Evolutionary conservation across 2,888 invertebrate genomes (phyloP).

Genomic region (Agriopis leucophaearia): DNA sequence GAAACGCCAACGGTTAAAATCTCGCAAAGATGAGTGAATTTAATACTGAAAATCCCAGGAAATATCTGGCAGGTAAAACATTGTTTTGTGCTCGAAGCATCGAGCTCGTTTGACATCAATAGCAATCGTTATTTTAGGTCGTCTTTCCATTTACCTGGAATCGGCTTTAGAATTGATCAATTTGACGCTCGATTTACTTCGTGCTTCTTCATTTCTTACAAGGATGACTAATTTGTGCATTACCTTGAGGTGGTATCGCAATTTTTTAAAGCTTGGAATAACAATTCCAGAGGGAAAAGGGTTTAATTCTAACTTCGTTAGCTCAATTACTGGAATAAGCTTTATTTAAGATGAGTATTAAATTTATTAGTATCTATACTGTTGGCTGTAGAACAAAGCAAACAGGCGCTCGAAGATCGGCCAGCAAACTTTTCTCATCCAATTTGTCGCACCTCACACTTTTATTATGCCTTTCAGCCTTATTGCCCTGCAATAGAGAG

Average conservation of each 20-base stretch:
- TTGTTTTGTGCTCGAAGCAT: slow-evolving; percentile 46
- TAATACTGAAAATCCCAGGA: slow-evolving; percentile 38
- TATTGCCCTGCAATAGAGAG: slow-evolving; percentile 74
- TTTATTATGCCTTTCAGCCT: slow-evolving; percentile 76
- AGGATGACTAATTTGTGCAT: slow-evolving; percentile 13
- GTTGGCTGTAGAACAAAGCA: slow-evolving; percentile 33
- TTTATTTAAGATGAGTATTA: background rate
- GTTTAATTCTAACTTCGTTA: background rate
- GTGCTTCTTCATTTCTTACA: slow-evolving; percentile 40
- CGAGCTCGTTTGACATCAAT: slow-evolving; percentile 45
- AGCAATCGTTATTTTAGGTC: slow-evolving; percentile 43
- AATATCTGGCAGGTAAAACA: slow-evolving; percentile 42
- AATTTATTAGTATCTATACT: background rate
- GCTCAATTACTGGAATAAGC: background rate
- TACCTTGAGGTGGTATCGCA: background rate
- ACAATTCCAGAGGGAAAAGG: background rate
- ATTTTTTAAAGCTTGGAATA: background rate
- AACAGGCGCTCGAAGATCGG: slow-evolving; percentile 62
- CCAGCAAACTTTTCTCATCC: slow-evolving; percentile 78
- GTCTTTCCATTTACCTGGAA: slow-evolving; percentile 37
- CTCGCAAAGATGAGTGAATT: slow-evolving; percentile 37
- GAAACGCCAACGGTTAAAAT: slow-evolving; percentile 35
- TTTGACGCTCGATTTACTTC: slow-evolving; percentile 40
- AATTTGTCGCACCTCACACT: slow-evolving; percentile 81
- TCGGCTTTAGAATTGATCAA: slow-evolving; percentile 40